Base-by-base conservation (phyloP, 2,888 invertebrate species). In the Chloroclystis v-ata region DNA sequence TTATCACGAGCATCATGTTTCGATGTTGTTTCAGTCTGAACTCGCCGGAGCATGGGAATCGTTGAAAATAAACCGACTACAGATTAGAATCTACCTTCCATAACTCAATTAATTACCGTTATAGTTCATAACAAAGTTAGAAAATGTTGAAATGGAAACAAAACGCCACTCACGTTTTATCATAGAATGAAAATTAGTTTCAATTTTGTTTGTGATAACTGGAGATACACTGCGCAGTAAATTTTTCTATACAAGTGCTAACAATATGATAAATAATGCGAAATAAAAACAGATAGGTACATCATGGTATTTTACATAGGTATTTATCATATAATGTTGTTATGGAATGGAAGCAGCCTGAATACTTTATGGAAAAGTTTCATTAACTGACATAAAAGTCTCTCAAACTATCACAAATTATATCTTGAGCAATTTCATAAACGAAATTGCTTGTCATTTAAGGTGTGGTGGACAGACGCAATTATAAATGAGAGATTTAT, bases 1-100 rank as follows among this genome's bases (percentile, higher is more conserved):
- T 83, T 82, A 82, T 82, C 78, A 82, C 81, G 77, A 79, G 77
- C 74, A 81, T 79, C 78, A 81, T 82, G 82, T 81, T 76, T 65
- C 69, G 69, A 72, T 75, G 72, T 69, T 75, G 73, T 67, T 53
- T 28, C 49, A 73, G 72, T 73, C 64, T 74, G 70, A 67, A 66
- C 68, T 65, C 56, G 65, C 65, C 68, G 70, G 73, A 75, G 70
- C 77, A 75, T 79, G 78, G 75, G 79, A 80, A 81, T 71, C 59
- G 41, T 48, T 37, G 46, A 47, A 43, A 39, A 20, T 40, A 33
- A 4, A 3, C 26, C 26, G 26, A 26, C 26, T 8, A 2, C 26
- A 26, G 9, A 26, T 8, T 6, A 3, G 8, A 20, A 20, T 20
- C 20, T 2, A 5, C 5, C 2, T 20, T 32, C 12, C 7, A 29